phyloP scores from a whole-genome alignment of 2,113 vertebrate genomes.

The Neolamprologus variostigma region DNA sequence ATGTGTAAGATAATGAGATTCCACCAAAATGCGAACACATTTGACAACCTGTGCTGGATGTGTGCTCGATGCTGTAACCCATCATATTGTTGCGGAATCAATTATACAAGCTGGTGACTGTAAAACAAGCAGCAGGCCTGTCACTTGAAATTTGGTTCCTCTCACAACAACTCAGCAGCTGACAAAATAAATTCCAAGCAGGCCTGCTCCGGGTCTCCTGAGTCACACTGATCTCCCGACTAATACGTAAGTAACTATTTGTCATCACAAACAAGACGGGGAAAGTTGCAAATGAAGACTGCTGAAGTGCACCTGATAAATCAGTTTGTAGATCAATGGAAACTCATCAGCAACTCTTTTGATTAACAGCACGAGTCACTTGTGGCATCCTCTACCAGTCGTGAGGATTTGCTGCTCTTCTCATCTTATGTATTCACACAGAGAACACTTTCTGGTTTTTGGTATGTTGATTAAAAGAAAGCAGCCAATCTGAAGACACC shows the following conservation, averaged over 20 bases:
- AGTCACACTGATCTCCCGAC: not conserved
- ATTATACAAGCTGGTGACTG: not conserved
- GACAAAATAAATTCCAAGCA: not conserved
- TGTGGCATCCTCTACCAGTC: not conserved
- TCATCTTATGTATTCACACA: not conserved
- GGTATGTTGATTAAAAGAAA: not conserved
- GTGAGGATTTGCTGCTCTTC: not conserved
- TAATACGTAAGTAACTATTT: not conserved
- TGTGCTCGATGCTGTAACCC: not conserved
- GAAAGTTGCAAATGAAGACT: not conserved
- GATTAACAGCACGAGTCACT: not conserved
- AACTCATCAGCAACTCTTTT: not conserved
- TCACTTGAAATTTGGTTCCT: not conserved
- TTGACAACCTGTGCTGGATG: slow-evolving; percentile 1
- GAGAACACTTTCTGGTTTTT: not conserved
- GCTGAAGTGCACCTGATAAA: not conserved
- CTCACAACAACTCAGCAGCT: not conserved
- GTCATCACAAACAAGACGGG: not conserved
- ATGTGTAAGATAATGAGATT: slow-evolving; percentile 28
- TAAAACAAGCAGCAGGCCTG: not conserved
- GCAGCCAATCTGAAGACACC: not conserved
- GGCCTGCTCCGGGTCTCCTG: not conserved
- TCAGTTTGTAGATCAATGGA: not conserved
- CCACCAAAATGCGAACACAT: not conserved
- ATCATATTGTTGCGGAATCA: not conserved